Evolutionary conservation across 2,797 vertebrate species (phyloP).

Genomic region (Tinamus major): DNA sequence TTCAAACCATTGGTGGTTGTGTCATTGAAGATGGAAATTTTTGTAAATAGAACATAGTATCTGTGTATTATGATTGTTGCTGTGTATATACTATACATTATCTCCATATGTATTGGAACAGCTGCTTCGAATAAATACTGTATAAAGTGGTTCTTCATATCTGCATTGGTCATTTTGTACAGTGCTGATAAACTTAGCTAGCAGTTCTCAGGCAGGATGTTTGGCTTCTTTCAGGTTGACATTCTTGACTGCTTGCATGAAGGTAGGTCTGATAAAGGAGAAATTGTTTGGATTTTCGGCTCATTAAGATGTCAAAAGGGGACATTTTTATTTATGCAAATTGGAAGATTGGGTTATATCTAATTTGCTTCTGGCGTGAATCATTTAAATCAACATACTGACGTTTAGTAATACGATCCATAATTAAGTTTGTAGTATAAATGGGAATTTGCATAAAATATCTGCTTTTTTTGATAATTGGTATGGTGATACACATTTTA

Average conservation of each 20-base stretch:
- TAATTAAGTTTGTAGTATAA: neutral
- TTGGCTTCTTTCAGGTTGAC: neutral
- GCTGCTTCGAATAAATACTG: slow-evolving; percentile 67
- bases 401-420: neutral
- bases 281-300: neutral
- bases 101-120: slow-evolving; percentile 39
- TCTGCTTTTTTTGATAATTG: neutral
- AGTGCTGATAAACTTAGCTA: neutral
- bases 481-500: neutral
- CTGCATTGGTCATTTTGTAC: neutral
- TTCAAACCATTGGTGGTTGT: neutral
- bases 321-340: neutral
- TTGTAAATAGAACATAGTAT: slow-evolving; percentile 56
- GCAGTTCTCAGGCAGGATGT: neutral
- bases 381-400: neutral
- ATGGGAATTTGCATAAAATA: neutral
- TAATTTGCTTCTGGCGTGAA: neutral
- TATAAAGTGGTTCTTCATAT: neutral
- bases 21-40: neutral
- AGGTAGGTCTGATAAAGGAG: neutral
- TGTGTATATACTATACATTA: neutral
- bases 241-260: neutral
- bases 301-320: neutral
- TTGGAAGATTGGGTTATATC: neutral
- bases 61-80: slow-evolving; percentile 29